A percentile compares a stretch with the other conserved stretches of the same genome.
Conservation (phyloP, 2,113 vertebrate species). For the Callorhinus ursinus region DNA sequence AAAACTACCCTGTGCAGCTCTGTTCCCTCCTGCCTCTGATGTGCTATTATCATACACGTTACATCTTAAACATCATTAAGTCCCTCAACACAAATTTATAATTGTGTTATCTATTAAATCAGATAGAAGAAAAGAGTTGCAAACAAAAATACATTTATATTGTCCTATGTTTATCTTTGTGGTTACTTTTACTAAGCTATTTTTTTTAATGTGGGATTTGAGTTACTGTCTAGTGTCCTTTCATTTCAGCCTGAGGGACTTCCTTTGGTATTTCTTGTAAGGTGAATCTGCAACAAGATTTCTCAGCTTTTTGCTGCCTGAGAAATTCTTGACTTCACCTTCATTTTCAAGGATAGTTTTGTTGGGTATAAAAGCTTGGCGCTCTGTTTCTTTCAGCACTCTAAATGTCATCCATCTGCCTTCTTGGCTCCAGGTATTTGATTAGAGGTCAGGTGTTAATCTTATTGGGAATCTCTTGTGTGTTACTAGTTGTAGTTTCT, state of each 20-base stretch:
- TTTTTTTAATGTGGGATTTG: not conserved
- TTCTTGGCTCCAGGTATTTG: not conserved
- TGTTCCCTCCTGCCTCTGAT: not conserved
- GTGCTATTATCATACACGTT: not conserved
- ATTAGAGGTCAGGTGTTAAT: not conserved
- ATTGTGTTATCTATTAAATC: not conserved
- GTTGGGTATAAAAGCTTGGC: not conserved
- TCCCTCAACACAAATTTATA: not conserved
- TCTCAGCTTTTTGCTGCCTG: not conserved
- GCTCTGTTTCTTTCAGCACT: not conserved
- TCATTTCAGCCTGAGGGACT: not conserved
- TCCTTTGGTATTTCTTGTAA: not conserved
- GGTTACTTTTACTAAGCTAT: not conserved
- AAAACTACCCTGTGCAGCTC: not conserved
- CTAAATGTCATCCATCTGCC: not conserved
- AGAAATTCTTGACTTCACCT: not conserved
- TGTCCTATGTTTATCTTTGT: not conserved
- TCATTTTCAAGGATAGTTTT: not conserved
- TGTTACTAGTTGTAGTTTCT: not conserved
- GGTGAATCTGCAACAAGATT: not conserved
- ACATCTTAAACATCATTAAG: not conserved
- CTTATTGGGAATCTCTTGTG: not conserved
- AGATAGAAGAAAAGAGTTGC: not conserved
- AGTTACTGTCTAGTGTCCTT: not conserved
- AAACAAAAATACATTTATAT: not conserved